Base-by-base conservation (phyloP, 2,797 vertebrate species). In the Onychomys arenicola region DNA sequence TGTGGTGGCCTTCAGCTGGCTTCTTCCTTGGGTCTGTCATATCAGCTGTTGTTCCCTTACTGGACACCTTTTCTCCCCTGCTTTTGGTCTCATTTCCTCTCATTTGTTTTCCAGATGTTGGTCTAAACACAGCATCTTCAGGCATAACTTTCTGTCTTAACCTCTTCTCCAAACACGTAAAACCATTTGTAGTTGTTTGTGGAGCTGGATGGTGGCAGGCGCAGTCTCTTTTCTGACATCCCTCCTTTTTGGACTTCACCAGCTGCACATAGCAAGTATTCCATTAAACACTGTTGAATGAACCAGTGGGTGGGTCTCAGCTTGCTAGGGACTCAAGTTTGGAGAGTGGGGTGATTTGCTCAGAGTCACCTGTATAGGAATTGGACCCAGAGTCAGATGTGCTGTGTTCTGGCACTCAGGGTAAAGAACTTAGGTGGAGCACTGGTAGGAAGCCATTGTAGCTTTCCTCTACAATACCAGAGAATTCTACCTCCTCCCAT, bases 391-490 rank as follows among this genome's bases (percentile, higher is more conserved):
- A 49, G 49, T 93, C 49, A 23, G 3, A 37, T 49, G 67, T 77
- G 19, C 52, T 76, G 23, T 16, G 3, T 5, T 57, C 12, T 19
- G 2, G 13, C 7, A 3, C 19, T 21, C 55, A 21, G 9, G 14
- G 49, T 46, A 40, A 61, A 11, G 10, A 3, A 63, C 4, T 21
- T 14, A 5, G 13, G 8, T 0, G 0, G 9, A n/a, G 3, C 21
- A 12, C 34, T 34, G n/a, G 40, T 57, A 63, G 49, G 40, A 37
- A 59, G 59, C 12, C 4, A 84, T 11, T 94, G 11, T 43, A 19
- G 23, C 7, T 75, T 75, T 84, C 55, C 78, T 87, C 40, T 82
- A 29, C 1, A 63, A 61, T 59, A 87, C 3, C 2, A 73, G 43
- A 40, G 63, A 71, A 43, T 69, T 37, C 83, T 80, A 32, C 25